Base-by-base conservation (phyloP, 1,140 invertebrate genomes). In the Aphelenchoides besseyi region DNA sequence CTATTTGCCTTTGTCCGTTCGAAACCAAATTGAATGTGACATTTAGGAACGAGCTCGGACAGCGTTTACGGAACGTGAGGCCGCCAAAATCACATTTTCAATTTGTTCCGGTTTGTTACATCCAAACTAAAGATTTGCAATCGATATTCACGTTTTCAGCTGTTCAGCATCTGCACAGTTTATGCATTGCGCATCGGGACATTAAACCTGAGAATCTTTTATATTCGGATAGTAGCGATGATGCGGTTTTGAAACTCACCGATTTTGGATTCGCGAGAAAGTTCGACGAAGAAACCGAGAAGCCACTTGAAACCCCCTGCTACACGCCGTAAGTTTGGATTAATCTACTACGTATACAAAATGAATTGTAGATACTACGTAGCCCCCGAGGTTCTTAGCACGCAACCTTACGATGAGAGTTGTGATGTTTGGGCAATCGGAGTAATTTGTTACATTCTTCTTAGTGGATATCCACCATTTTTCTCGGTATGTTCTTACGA, bases 371-470 rank as follows among this genome's bases (percentile, higher is more conserved):
- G 66, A 18, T 72, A 98, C 85, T 98, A 98, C 88, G 95, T 96
- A 81, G 77, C 79, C 30, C 79, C 82, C 0, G 82, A 83, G 68
- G 81, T 98, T 16, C 86, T 98, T 53, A 94, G 95, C 41, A 92
- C 94, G 48, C 92, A 96, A 84, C 97, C 96, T 85, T 98, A 98
- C 87, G 95, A 98, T 86, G 97, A 95, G 67, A 95, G 93, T 71
- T 97, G 95, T 88, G 95, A 98, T 88, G 92, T 97, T 84, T 98
- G 95, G 95, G 96, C 94, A 0, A 86, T 97, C 69, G 95, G 95
- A 48, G 94, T 98, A 52, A 95, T 98, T n/a, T 33, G 16, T 23
- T 66, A 66, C 36, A 66, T 66, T 8, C 32, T 66, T 75, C 88
- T 98, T 59, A 98, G 95, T 87, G 95, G 95, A 2, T 98, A 95